phyloP scores from a whole-genome alignment of 2,113 vertebrate species.

The Microtus pennsylvanicus region DNA sequence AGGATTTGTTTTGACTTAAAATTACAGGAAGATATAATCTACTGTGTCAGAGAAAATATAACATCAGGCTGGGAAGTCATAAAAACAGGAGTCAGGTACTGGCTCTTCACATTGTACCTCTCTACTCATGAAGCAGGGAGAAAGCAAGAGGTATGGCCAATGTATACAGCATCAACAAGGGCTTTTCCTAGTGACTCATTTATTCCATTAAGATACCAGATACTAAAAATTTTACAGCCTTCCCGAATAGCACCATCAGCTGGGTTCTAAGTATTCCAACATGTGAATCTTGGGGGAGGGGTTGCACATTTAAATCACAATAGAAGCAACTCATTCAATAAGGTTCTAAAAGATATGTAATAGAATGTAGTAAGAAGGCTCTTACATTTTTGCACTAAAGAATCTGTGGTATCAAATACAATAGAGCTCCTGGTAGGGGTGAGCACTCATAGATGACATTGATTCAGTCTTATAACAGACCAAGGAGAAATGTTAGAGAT shows the following conservation, averaged over 20 bases:
- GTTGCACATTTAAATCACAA: background rate
- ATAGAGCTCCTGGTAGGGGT: rapidly evolving
- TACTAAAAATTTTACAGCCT: background rate
- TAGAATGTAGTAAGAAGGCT: background rate
- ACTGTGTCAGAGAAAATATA: background rate
- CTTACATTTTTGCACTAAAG: background rate
- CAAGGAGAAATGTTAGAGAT: background rate
- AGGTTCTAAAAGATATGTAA: background rate
- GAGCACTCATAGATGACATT: background rate
- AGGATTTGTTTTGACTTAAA: too few species aligned
- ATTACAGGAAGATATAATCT: background rate
- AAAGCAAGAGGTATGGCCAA: too few species aligned
- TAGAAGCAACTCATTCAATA: background rate
- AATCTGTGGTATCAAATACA: background rate
- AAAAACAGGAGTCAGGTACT: background rate
- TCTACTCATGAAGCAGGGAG: background rate
- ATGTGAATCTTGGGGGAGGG: too few species aligned
- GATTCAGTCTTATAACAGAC: background rate
- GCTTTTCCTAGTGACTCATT: background rate
- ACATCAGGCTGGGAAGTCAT: too few species aligned
- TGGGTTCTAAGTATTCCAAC: background rate
- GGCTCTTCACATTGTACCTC: background rate
- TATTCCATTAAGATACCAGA: background rate
- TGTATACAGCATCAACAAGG: background rate
- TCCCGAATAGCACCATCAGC: background rate